These are phyloP conservation scores for Ceyx cyanopectus DNA, from an alignment of 2,113 vertebrate genomes.

Conservation along the genomic window DNA sequence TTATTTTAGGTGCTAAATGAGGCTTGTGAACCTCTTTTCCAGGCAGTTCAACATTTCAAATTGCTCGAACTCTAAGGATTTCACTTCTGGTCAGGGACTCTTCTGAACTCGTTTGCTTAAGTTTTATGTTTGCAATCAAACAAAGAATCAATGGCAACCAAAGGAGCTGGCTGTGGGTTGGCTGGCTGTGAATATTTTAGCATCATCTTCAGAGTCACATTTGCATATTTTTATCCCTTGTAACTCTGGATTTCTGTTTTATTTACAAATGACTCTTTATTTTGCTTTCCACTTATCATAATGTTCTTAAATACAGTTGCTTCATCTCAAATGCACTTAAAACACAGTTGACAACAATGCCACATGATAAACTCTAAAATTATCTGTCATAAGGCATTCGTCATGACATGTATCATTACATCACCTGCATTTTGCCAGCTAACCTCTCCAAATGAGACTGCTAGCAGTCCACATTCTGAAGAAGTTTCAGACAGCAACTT, in stretches of 20 bases:
- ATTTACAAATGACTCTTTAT: slow-evolving; percentile 26
- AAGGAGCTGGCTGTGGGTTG: not conserved
- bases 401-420: not conserved
- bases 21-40: not conserved
- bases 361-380: not conserved
- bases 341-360: not conserved
- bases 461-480: not conserved
- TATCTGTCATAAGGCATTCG: not conserved
- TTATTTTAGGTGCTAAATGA: not conserved
- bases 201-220: not conserved
- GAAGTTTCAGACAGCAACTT: not conserved
- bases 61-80: not conserved
- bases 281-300: slow-evolving; percentile 33
- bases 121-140: not conserved
- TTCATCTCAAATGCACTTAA: not conserved
- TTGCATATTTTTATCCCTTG: slow-evolving; percentile 33
- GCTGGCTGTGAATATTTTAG: not conserved
- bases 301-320: slow-evolving; percentile 14
- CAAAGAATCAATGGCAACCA: too few relatives aligned
- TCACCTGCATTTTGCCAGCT: not conserved
- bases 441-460: not conserved
- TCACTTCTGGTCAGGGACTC: not conserved
- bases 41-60: not conserved
- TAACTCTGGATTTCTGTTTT: slow-evolving; percentile 14
- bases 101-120: not conserved